Base-by-base conservation (phyloP, 2,797 vertebrate species). In the Melanogrammus aeglefinus region DNA sequence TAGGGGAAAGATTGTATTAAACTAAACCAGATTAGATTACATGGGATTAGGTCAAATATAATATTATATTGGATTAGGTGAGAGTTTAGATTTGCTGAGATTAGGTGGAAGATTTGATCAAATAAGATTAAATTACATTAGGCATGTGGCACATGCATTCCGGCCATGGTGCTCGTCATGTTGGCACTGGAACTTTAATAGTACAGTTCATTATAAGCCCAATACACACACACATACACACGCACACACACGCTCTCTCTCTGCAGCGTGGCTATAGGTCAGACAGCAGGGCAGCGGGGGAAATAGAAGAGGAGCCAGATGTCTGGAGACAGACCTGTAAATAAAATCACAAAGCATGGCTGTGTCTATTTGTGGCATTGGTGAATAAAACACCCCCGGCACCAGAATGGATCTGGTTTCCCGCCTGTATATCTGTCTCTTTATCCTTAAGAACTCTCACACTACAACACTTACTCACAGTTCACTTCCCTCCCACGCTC, bases 151-250 rank as follows among this genome's bases (percentile, higher is more conserved):
- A 89, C 86, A 27, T 83, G 87, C 89, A 91, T 91, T 89, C 87
- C 88, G 75, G 44, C 84, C 79, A 77, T 75, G 81, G 86, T 87
- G 90, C 57, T 88, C 85, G 89, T 89, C 86, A 88, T 86, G 77
- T 79, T 85, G 88, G 88, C 83, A 74, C 82, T 18, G 9, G 76
- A 80, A 81, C 81, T 88, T 88, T 90, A 88, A 89, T 84, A 82
- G 85, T 86, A 86, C 91, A 91, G 89, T 91, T 92, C 92, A 93
- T 92, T 92, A 92, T 89, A 88, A 78, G 6, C 47, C 47, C 47
- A n/a, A 51, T 16, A 51, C 47, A 57, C 47, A 57, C 18, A 57
- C 47, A n/a, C 47, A 21, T 6, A 44, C 41, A 44, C 41, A 14
- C 47, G 14, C 47, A 18, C 47, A 0, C 47, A 51, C 47, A 51